These are phyloP conservation scores for Platorchestia sp. DNA, from an alignment of 1,140 invertebrate species.

Conservation along the genomic window DNA sequence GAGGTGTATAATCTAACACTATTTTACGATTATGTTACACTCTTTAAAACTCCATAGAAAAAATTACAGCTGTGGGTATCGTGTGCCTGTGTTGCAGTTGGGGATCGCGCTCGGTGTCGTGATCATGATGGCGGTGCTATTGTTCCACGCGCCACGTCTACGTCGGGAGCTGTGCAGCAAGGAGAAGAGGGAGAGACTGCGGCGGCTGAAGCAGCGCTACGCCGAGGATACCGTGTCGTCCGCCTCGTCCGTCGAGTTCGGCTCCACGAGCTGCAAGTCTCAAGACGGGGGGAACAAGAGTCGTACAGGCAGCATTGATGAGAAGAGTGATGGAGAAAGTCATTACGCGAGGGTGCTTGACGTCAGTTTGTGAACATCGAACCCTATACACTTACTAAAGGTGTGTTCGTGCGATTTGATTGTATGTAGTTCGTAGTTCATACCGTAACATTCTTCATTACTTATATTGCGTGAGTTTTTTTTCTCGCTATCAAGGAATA, in stretches of 20 bases:
- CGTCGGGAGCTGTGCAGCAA: conserved; percentile 36
- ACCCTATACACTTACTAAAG: not conserved
- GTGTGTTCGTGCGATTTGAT: not conserved
- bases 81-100: not conserved
- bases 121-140: conserved; percentile 9
- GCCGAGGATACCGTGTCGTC: not conserved
- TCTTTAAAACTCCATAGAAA: not conserved
- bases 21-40: too few relatives aligned
- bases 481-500: not conserved
- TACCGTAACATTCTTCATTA: not conserved
- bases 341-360: conserved; percentile 8
- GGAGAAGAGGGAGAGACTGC: conserved; percentile 31
- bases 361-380: conserved; percentile 14
- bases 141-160: conserved; percentile 13
- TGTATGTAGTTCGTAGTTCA: not conserved
- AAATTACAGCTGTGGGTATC: not conserved
- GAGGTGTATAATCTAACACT: too few relatives aligned
- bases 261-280: not conserved
- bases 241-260: not conserved
- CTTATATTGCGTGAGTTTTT: not conserved
- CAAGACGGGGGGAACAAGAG: not conserved
- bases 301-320: not conserved
- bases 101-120: conserved; percentile 2
- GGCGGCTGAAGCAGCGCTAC: conserved; percentile 36
- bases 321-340: conserved; percentile 20